Evolutionary conservation across 2,797 vertebrate genomes (phyloP).

Genomic region (Rhodeus uyekii): DNA sequence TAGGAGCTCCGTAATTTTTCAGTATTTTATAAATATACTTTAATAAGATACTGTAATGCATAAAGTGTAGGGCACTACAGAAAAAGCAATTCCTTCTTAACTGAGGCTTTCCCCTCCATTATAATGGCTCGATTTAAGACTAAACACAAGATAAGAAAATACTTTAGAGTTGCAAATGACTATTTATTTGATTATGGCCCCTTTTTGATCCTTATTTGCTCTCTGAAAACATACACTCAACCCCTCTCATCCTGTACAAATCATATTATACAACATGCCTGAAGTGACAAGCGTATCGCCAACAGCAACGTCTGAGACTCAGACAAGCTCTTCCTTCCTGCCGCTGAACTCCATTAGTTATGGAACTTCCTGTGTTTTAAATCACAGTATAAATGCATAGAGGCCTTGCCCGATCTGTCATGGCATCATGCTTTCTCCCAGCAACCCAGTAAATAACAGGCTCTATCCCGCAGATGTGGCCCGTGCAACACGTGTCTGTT

Average conservation of each 20-base stretch:
- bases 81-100: too few relatives aligned
- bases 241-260: conserved; percentile 60
- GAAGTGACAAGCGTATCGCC: conserved; percentile 63
- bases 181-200: conserved; percentile 78
- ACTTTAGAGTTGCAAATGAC: conserved; percentile 71
- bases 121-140: neutral
- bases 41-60: too few relatives aligned
- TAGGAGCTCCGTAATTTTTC: too few relatives aligned
- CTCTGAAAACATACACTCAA: conserved; percentile 60
- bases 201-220: conserved; percentile 62
- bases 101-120: neutral
- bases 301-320: conserved; percentile 69
- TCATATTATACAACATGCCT: conserved; percentile 68
- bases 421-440: neutral
- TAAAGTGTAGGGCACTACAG: too few relatives aligned
- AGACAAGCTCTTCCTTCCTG: neutral
- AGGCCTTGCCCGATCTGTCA: neutral
- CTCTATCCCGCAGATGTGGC: neutral
- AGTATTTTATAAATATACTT: too few relatives aligned
- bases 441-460: neutral
- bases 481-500: neutral
- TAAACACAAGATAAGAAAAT: conserved; percentile 60
- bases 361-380: neutral
- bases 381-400: neutral
- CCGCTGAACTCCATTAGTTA: neutral